Conservation (phyloP, 2,113 vertebrate species). For the Canis aureus region DNA sequence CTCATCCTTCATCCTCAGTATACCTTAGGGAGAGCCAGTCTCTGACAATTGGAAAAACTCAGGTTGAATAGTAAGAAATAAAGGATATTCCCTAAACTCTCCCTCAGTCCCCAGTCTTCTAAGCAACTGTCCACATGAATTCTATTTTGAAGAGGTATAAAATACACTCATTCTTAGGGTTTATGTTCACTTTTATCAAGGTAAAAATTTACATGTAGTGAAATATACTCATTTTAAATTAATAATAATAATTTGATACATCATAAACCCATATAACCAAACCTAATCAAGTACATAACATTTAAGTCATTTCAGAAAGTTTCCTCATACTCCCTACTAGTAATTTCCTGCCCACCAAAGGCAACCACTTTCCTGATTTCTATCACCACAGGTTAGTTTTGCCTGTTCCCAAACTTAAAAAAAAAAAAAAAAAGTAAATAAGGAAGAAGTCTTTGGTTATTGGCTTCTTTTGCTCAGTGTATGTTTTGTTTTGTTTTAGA, state of each 20-base stretch:
- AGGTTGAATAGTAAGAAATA: not conserved
- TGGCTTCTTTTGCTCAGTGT: not conserved
- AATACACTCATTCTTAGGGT: not conserved
- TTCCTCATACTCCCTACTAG: not conserved
- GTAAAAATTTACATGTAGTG: not conserved
- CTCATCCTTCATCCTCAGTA: not conserved
- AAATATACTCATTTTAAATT: not conserved
- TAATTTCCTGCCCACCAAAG: not conserved
- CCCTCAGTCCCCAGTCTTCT: not conserved
- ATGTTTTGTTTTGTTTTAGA: not conserved
- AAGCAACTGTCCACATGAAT: not conserved
- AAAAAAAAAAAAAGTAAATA: not conserved
- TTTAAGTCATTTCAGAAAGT: not conserved
- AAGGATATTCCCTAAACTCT: not conserved
- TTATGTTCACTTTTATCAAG: slow-evolving; percentile 13
- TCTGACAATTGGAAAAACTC: not conserved
- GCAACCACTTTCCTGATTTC: not conserved
- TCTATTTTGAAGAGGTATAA: not conserved
- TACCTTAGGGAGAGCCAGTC: not conserved
- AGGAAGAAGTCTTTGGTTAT: not conserved
- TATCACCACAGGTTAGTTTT: not conserved
- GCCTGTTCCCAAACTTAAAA: not conserved
- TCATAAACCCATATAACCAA: not conserved
- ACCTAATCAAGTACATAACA: not conserved
- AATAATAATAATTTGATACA: slow-evolving; percentile 19